phyloP scores from a whole-genome alignment of 2,888 invertebrate genomes.

The Leptinotarsa haldemani region DNA sequence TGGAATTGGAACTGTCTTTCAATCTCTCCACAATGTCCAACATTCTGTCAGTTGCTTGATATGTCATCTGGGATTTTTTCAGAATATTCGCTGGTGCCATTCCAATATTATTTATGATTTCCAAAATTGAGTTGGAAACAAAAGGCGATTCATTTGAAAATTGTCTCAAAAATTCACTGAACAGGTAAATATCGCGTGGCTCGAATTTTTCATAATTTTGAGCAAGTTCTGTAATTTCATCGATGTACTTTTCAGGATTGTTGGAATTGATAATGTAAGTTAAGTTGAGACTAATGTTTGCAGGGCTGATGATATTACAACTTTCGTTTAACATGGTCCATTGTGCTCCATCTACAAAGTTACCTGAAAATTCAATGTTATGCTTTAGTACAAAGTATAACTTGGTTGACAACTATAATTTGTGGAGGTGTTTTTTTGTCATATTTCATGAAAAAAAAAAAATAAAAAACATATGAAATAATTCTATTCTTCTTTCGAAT shows the following conservation, averaged over 20 bases:
- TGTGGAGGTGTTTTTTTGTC: too few species aligned
- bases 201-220: slow-evolving; percentile 23
- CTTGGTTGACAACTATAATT: too few species aligned
- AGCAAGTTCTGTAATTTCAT: slow-evolving; percentile 13
- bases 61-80: slow-evolving; percentile 44
- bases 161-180: slow-evolving; percentile 41
- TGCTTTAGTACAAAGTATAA: too few species aligned
- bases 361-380: slow-evolving; percentile 41
- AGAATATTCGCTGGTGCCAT: slow-evolving; percentile 40
- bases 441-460: too few species aligned
- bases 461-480: too few species aligned
- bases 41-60: slow-evolving; percentile 51
- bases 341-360: slow-evolving; percentile 69
- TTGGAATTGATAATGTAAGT: slow-evolving; percentile 30
- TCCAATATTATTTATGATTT: slow-evolving; percentile 45
- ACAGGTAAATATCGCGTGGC: slow-evolving; percentile 41
- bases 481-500: too few species aligned
- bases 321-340: slow-evolving; percentile 65
- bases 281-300: slow-evolving; percentile 33
- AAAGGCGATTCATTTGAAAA: slow-evolving; percentile 28
- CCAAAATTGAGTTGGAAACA: slow-evolving; percentile 25
- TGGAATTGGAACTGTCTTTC: slow-evolving; percentile 40
- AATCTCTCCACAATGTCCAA: slow-evolving; percentile 48
- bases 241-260: slow-evolving; percentile 8
- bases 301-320: slow-evolving; percentile 34